Conservation (phyloP, 2,888 invertebrate species). For the Vannuccia rotundouncinata region DNA sequence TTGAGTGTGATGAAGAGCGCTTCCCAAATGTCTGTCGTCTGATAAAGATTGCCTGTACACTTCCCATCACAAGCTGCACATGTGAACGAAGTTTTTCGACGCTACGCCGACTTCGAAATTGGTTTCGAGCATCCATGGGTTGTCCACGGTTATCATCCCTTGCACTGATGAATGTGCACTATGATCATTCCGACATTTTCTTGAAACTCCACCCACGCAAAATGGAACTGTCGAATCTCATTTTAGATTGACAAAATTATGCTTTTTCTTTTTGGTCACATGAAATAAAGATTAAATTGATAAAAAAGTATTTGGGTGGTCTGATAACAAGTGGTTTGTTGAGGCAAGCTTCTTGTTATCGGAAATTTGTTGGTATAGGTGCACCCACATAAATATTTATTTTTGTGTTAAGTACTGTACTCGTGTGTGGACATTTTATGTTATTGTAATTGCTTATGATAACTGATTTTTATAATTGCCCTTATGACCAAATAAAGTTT, state of each 20-base stretch:
- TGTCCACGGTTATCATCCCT: background rate
- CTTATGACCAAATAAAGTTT: background rate
- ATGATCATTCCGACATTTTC: slow-evolving; percentile 12
- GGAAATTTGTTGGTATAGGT: no score
- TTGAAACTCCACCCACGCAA: slow-evolving; percentile 1
- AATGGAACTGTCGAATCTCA: background rate
- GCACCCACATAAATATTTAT: background rate
- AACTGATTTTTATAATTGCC: background rate
- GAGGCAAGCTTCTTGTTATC: no score
- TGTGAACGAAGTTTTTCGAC: slow-evolving; percentile 20
- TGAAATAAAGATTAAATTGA: no score
- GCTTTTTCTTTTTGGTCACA: background rate
- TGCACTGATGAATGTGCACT: background rate
- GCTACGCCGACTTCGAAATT: background rate
- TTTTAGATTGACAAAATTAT: background rate
- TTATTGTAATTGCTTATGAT: background rate
- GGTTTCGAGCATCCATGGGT: background rate
- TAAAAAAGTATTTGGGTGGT: no score
- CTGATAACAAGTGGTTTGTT: no score
- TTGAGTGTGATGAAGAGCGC: no score
- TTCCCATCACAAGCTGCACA: background rate
- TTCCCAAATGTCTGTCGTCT: no score
- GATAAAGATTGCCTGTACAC: slow-evolving; percentile 2
- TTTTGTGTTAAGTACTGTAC: background rate
- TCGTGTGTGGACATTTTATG: background rate